Percentiles rank a stretch among this genome's conserved stretches.
These are phyloP conservation scores for Phalera bucephala DNA, from an alignment of 2,888 invertebrate genomes.

Conservation along the genomic window DNA sequence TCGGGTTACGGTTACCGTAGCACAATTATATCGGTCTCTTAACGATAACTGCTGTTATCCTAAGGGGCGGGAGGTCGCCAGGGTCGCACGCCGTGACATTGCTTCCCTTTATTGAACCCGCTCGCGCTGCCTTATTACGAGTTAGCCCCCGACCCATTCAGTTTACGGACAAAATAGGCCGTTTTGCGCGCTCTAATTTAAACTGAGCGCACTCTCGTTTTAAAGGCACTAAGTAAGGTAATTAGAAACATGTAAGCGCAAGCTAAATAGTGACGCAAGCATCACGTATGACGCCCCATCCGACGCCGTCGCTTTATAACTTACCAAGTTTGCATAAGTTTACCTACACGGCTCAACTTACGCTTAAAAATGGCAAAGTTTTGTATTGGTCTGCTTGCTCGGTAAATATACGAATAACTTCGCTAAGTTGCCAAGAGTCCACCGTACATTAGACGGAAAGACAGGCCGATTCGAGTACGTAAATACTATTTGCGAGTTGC, in stretches of 20 bases:
- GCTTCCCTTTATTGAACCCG: constrained; percentile 66
- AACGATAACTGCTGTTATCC: constrained; percentile 61
- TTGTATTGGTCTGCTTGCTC: constrained; percentile 32
- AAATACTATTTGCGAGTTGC: constrained; percentile 73
- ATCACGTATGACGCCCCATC: constrained; percentile 30
- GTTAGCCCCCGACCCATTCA: constrained; percentile 69
- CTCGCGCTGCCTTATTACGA: constrained; percentile 71
- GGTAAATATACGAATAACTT: constrained; percentile 33
- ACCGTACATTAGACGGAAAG: constrained; percentile 51
- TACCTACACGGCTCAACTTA: constrained; percentile 11
- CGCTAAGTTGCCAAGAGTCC: constrained; percentile 53
- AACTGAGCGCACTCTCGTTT: constrained; percentile 61
- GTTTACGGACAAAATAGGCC: constrained; percentile 71
- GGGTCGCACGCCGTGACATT: constrained; percentile 59
- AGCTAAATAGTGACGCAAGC: constrained; percentile 44
- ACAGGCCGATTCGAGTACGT: constrained; percentile 51
- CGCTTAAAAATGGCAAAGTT: constrained; percentile 17
- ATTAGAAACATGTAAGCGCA: constrained; percentile 67
- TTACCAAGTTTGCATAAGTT: constrained; percentile 12
- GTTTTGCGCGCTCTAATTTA: constrained; percentile 70
- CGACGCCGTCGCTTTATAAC: constrained; percentile 16
- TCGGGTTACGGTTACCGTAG: constrained; percentile 21
- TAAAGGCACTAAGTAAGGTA: constrained; percentile 73
- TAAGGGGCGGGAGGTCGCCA: constrained; percentile 40
- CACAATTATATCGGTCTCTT: constrained; percentile 37